Base-by-base conservation (phyloP, 2,113 vertebrate species). In the Microtus montanus region DNA sequence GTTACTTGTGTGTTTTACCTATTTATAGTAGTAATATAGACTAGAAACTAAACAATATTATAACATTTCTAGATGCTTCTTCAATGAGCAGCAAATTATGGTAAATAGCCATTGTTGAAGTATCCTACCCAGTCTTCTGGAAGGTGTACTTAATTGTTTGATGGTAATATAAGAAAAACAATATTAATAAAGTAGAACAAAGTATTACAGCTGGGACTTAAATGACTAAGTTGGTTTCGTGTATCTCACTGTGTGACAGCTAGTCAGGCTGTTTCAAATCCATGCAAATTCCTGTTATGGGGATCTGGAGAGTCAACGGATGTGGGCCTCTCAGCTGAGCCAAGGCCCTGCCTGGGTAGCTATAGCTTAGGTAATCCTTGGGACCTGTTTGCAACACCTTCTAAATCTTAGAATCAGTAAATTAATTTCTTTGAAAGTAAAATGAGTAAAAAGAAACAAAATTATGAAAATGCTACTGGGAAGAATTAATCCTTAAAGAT, bases 1-100 rank as follows among this genome's bases (percentile, higher is more conserved):
- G 64, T 49, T 41, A 89, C 70, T 73, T 92, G 47, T 95, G n/a
- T 58, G 77, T 66, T 93, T 12, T 87, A 64, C 22, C 41, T 86
- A 75, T 19, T 74, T 64, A 78, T 3, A 52, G 7, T 71, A 87
- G 66, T 74, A 87, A 82, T 73, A 20, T 5, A 88, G 91, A 83
- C 15, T 44, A 78, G 52, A 30, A 89, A 78, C 12, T 92, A 88
- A 61, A 41, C 35, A 90, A 54, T 58, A 41, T 44, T 89, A 44
- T 84, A 89, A 84, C 61, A 19, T 84, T 94, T 90, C 28, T 33
- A 52, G 88, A 64, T 7, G 47, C 4, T 82, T 86, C 17, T 89
- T 90, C 41, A 88, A 52, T 73, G 24, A 88, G 13, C 15, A 63
- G 5, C 73, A 78, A 73, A 94, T 87, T 90, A 35, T 88, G 33